Base-by-base conservation (phyloP, 2,113 vertebrate genomes). In the Megalops atlanticus region DNA sequence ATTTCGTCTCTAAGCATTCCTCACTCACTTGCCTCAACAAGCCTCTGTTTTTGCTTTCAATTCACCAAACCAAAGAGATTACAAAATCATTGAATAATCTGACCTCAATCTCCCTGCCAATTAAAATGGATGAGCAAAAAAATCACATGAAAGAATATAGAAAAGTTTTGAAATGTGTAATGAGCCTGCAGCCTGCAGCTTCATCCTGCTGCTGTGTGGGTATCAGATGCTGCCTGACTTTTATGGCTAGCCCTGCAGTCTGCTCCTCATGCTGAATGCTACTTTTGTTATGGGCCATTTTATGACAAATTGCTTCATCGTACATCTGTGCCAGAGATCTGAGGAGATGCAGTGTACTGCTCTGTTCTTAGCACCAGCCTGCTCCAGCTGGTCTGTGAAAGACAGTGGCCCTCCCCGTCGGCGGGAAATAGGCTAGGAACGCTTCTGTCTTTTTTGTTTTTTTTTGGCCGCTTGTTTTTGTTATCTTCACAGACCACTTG, bases 401-500 rank as follows among this genome's bases (percentile, higher is more conserved):
- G 73, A 47, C 1, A 8, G 21, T 45, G 40, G 24, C 15, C 24
- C 11, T 45, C 24, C 0, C 41, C 12, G 7, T 47, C 33, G n/a
- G n/a, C n/a, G 6, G 11, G 41, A 8, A 31, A 12, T 10, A 41
- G 43, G 69, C 40, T 36, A 33, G 21, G 68, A 35, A 27, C 6
- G 40, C 4, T 35, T 27, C 27, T 79, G 39, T 33, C 21, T n/a
- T 43, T 27, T 41, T 45, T 72, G 11, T 79, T 27, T 52, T 78
- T 78, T 24, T 54, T 27, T 11, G 52, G 33, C 18, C 64, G 39
- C 16, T 15, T 15, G 58, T 16, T 47, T 73, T 38, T 71, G 76
- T 86, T 86, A 84, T 87, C 86, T 75, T 24, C 54, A 1, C 10
- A 14, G n/a, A 64, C 73, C 86, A 86, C 83, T 79, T 81, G 81